Conservation (phyloP, 1,140 invertebrate genomes). For the Drosophila littoralis region DNA sequence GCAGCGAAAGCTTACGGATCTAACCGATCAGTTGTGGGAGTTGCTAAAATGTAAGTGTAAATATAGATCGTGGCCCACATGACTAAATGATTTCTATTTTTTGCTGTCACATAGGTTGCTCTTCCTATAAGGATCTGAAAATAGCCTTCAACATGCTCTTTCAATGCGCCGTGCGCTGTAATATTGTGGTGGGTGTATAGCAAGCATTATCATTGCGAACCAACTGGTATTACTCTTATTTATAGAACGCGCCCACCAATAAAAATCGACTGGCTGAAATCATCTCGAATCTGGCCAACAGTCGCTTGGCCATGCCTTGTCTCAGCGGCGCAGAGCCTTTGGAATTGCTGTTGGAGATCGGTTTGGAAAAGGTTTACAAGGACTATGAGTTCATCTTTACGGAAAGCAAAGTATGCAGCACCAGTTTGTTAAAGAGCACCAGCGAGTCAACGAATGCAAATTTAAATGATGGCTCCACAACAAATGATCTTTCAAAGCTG, state of each 20-base stretch:
- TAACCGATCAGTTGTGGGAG: constrained; percentile 83
- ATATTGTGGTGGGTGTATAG: constrained; percentile 70
- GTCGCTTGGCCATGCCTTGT: constrained; percentile 77
- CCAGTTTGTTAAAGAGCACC: constrained; percentile 54
- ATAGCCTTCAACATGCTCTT: constrained; percentile 74
- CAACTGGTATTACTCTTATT: background rate
- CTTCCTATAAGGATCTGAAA: constrained; percentile 76
- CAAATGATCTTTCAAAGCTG: constrained; percentile 61
- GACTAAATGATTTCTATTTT: background rate
- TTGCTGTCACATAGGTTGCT: constrained; percentile 48
- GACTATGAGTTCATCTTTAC: constrained; percentile 82
- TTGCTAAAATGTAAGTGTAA: constrained; percentile 64
- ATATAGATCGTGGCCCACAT: background rate
- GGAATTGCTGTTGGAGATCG: constrained; percentile 82
- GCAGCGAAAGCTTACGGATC: constrained; percentile 57
- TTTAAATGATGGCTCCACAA: constrained; percentile 10
- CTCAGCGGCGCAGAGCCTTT: constrained; percentile 76
- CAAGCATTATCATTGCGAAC: rapidly evolving
- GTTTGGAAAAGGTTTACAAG: constrained; percentile 78
- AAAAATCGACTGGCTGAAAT: constrained; percentile 81
- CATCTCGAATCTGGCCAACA: constrained; percentile 76
- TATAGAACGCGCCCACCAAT: constrained; percentile 80
- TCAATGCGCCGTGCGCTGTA: constrained; percentile 76
- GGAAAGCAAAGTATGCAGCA: constrained; percentile 79
- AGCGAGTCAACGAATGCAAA: constrained; percentile 11